Percentiles rank a stretch among this genome's conserved stretches.
phyloP scores from a whole-genome alignment of 2,113 vertebrate species.

The Cyanistes caeruleus region DNA sequence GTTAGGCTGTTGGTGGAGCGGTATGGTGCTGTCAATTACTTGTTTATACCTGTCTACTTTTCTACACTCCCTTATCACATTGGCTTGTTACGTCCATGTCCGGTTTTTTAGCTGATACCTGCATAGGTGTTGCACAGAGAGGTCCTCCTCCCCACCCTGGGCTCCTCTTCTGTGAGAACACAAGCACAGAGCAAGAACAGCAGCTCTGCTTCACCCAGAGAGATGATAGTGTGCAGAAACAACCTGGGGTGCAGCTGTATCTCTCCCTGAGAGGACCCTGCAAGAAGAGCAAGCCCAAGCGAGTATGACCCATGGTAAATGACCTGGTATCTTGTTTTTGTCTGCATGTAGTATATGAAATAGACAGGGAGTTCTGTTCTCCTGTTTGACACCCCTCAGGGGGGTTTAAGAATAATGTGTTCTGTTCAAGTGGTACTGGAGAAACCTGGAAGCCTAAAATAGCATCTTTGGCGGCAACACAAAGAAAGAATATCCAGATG shows the following conservation, averaged over 20 bases:
- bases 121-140: background rate
- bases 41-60: background rate
- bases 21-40: background rate
- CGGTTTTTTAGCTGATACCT: fast-evolving
- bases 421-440: background rate
- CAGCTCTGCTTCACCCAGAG: background rate
- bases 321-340: background rate
- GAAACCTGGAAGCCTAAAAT: background rate
- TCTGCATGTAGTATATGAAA: background rate
- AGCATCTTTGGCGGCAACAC: background rate
- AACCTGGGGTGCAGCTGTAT: background rate
- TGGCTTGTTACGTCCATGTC: background rate
- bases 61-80: background rate
- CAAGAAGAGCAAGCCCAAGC: fast-evolving
- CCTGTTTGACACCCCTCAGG: background rate
- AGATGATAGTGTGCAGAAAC: background rate
- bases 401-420: background rate
- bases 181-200: background rate
- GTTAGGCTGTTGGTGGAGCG: too few relatives aligned
- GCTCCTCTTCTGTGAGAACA: too few relatives aligned
- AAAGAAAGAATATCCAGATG: background rate
- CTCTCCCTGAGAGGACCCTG: background rate
- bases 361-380: background rate
- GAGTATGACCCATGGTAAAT: background rate
- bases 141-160: background rate